A percentile compares a stretch with the other conserved stretches of the same genome.
These are phyloP conservation scores for Notothenia coriiceps DNA, from an alignment of 2,113 vertebrate genomes.

Conservation along the genomic window DNA sequence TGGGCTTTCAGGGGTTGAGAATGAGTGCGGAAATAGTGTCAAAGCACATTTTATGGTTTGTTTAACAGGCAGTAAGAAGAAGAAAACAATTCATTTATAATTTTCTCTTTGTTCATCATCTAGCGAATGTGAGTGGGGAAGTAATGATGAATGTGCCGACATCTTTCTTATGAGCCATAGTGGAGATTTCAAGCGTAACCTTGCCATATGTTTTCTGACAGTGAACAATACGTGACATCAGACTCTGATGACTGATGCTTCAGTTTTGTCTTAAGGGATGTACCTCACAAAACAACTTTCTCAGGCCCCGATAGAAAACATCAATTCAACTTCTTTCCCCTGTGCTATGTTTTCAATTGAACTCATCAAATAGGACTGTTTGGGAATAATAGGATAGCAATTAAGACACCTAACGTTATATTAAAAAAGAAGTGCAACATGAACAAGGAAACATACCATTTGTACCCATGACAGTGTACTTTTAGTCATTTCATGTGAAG, in stretches of 20 bases:
- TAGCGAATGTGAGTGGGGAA: background rate
- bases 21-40: slow-evolving; percentile 16
- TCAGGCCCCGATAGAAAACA: background rate
- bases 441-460: background rate
- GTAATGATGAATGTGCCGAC: background rate
- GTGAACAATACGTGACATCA: background rate
- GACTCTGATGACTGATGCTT: background rate
- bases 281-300: background rate
- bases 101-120: slow-evolving; percentile 5
- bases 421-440: background rate
- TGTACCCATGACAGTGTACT: background rate
- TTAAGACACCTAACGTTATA: background rate
- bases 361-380: too few relatives aligned
- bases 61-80: background rate
- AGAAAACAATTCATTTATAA: background rate
- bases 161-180: background rate
- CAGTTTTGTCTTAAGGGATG: background rate
- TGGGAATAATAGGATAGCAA: background rate
- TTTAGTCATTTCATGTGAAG: background rate
- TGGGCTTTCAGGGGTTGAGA: slow-evolving; percentile 40
- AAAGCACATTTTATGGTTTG: background rate
- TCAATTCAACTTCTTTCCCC: background rate
- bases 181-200: background rate
- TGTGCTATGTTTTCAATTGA: background rate
- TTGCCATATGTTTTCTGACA: background rate